Base-by-base conservation (phyloP, 2,888 invertebrate species). In the Meteorus cinctellus region DNA sequence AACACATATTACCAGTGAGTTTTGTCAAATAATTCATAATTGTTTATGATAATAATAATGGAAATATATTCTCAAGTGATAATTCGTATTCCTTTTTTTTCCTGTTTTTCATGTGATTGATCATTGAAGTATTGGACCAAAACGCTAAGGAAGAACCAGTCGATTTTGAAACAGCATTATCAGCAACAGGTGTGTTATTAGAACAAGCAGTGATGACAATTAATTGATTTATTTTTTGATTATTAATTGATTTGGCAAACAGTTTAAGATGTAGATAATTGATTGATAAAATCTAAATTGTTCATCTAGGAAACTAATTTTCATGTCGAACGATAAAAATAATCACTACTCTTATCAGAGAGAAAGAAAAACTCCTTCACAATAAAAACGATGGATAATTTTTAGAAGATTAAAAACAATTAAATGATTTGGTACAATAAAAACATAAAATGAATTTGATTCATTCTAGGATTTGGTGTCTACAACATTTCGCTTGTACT, bases 151-250 rank as follows among this genome's bases (percentile, higher is more conserved):
- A 84, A 5, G 84, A 71, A 69, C 74, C 84, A n/a, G 92, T 92
- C 0, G 93, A 95, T 86, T 95, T 94, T 87, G 94, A 95, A 82
- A 91, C 90, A 55, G 95, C 95, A 0, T 93, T 95, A 71, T 90
- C 92, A 0, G 92, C 92, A 8, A 93, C 95, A 0, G 93, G 94
- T 89, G 34, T 6, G 34, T 34, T 34, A 60, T 14, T 48, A 72
- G 55, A 68, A 10, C 29, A 41, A 29, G 24, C 14, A 10, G n/a
- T 63, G 45, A 45, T 4, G 12, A 29, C 12, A 12, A 6, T 5
- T 24, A 24, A 24, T 24, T 24, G 8, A 34, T 34, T 34, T 34
- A 34, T 34, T 34, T 34, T 34, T 34, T 34, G n/a, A n/a, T n/a
- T n/a, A n/a, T n/a, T n/a, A n/a, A n/a, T n/a, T n/a, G n/a, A n/a